Base-by-base conservation (phyloP, 2,113 vertebrate genomes). In the Aspiorhynchus laticeps region DNA sequence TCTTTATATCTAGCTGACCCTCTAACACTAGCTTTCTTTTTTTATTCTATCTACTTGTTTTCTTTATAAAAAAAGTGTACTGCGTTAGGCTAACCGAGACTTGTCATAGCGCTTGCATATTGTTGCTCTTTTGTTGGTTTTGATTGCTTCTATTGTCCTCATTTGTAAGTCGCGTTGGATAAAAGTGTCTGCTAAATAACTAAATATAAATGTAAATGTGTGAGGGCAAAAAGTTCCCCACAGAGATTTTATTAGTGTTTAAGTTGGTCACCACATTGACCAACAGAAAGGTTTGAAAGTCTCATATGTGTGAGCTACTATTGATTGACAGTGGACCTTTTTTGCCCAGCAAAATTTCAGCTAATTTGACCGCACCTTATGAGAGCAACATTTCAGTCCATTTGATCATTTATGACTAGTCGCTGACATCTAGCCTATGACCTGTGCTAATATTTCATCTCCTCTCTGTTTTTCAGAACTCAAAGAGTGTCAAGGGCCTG, bases 401-500 rank as follows among this genome's bases (percentile, higher is more conserved):
- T 24, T 38, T 79, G 21, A 59, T 33, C 48, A 67, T 67, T 53
- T 48, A 17, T 86, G 59, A 82, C 17, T 36, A 9, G 53, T 59
- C 53, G 11, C 31, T 51, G 71, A 51, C 14, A 8, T 59, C n/a
- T 21, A 38, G 69, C 14, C 17, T 11, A 7, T 56, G 24, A 33
- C 86, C 41, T 33, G 65, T 3, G 28, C 80, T 80, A 7, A 0
- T 88, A 11, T 87, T 91, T 90, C 91, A 15, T 90, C 51, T 93
- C 80, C 80, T 87, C n/a, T 78, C 1, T 26, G 28, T 82, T 84
- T 84, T 91, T 82, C 95, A 99, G 98, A 98, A 96, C 93, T 97
- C 97, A 88, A 99, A 99, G 95, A 95, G 91, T 0, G 93, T 95
- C 90, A 97, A 98, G 91, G 98, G 98, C 73, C 95, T 99, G 92